Evolutionary conservation across 2,888 invertebrate species (phyloP), one percentile per base, ranked within the genome.

Genomic region (Lepas anatifera): DNA sequence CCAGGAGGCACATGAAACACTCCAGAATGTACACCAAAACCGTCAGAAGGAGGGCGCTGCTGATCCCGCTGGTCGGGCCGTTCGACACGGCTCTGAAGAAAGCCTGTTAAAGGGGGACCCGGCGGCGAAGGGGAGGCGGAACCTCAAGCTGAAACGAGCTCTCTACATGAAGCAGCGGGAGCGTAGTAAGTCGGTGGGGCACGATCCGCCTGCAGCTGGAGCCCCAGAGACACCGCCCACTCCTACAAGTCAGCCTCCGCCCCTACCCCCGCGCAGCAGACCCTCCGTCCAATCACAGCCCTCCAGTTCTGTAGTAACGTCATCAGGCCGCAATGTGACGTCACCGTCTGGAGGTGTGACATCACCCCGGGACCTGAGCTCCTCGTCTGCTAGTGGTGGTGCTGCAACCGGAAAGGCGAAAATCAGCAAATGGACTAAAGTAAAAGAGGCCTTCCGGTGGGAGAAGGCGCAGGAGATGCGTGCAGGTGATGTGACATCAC

Each of bases 361-460:
- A n/a, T n/a, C n/a, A n/a, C n/a, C n/a, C n/a, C n/a, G n/a, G n/a
- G n/a, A n/a, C n/a, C n/a, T n/a, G n/a, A n/a, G n/a, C n/a, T n/a
- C n/a, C n/a, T n/a, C n/a, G n/a, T n/a, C n/a, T n/a, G n/a, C n/a
- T n/a, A n/a, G n/a, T n/a, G n/a, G n/a, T n/a, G n/a, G n/a, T n/a
- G n/a, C n/a, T n/a, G n/a, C n/a, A n/a, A n/a, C n/a, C n/a, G n/a
- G n/a, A 39, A 77, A 77, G 70, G 83, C 87, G 0, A 88, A 88
- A 77, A 86, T 89, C 68, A 91, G 92, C 0, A 92, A 92, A 77
- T 93, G 92, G 92, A 91, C 90, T 0, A 87, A 88, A 80, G 92
- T 93, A 16, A 93, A 92, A 79, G 90, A 91, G 66, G 92, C 92
- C 22, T 89, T 92, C 76, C 90, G 89, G 75, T 91, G 90, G 90